A percentile compares a stretch with the other conserved stretches of the same genome.
phyloP scores from a whole-genome alignment of 2,888 invertebrate species.

The Nematopogon swammerdamellus region DNA sequence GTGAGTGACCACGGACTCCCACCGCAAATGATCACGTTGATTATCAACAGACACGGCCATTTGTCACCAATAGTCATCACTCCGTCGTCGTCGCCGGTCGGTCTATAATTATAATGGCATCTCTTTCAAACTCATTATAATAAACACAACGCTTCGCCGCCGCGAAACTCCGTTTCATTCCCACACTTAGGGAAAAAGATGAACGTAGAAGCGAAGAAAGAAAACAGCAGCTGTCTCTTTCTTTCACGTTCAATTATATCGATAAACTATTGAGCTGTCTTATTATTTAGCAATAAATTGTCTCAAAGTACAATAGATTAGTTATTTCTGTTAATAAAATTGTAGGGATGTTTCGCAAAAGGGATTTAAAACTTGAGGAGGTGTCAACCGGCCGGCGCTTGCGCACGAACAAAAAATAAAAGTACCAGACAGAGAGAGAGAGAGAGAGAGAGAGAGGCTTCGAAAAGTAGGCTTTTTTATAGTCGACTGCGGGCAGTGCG shows the following conservation, averaged over 20 bases:
- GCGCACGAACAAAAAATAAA: conserved; percentile 29
- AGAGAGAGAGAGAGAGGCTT: conserved; percentile 54
- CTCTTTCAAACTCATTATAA: conserved; percentile 50
- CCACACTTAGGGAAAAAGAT: conserved; percentile 19
- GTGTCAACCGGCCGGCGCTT: too few relatives aligned
- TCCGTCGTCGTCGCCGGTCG: too few relatives aligned
- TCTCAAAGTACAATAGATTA: too few relatives aligned
- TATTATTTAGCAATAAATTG: too few relatives aligned
- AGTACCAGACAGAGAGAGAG: too few relatives aligned
- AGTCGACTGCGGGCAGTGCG: conserved; percentile 50
- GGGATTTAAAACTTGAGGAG: too few relatives aligned
- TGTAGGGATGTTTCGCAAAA: too few relatives aligned
- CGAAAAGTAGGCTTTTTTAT: conserved; percentile 47
- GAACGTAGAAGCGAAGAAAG: conserved; percentile 17
- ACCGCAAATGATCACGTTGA: too few relatives aligned
- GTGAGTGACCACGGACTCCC: too few relatives aligned
- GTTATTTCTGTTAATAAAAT: too few relatives aligned
- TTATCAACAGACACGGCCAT: too few relatives aligned
- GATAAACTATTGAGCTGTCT: too few relatives aligned
- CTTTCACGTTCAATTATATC: conserved; percentile 10
- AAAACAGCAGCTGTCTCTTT: conserved; percentile 29
- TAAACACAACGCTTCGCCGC: conserved; percentile 25
- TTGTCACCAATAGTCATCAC: conserved; percentile 35
- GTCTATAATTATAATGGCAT: conserved; percentile 46
- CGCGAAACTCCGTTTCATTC: conserved; percentile 42